These are phyloP conservation scores for Dicrostonyx torquatus DNA, from an alignment of 2,797 vertebrate species.

Conservation along the genomic window DNA sequence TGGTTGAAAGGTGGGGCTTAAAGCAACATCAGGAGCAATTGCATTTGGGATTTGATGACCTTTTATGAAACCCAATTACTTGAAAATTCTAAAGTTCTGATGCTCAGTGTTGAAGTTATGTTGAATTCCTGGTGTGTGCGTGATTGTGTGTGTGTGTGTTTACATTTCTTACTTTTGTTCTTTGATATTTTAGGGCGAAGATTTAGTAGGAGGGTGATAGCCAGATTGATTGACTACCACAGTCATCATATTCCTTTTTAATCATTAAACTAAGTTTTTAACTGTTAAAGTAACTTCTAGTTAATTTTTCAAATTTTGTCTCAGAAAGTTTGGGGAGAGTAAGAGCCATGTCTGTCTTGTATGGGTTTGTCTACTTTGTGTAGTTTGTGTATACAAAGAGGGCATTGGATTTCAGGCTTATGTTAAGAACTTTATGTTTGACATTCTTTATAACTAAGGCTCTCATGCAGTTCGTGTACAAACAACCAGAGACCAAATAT, in stretches of 20 bases:
- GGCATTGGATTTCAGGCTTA: not conserved
- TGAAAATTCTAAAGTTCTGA: not conserved
- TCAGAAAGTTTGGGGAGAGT: not conserved
- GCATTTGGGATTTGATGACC: not conserved
- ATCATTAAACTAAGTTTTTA: not conserved
- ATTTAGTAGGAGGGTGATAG: not conserved
- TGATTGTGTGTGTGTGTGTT: not conserved
- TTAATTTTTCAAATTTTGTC: not conserved
- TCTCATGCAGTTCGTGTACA: not conserved
- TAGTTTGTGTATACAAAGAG: not conserved
- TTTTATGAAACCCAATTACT: not conserved
- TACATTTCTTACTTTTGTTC: not conserved
- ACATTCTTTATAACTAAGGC: slow-evolving; percentile 19
- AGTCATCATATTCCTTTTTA: not conserved
- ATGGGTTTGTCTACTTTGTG: not conserved
- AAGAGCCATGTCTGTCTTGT: not conserved
- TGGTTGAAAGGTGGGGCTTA: not conserved
- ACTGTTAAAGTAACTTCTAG: not conserved
- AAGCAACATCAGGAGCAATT: not conserved
- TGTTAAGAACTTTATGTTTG: slow-evolving; percentile 19
- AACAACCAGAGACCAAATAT: not conserved
- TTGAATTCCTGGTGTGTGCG: not conserved
- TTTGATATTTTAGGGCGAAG: not conserved
- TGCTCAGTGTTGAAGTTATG: not conserved
- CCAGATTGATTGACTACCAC: not conserved